Evolutionary conservation across 2,888 invertebrate species (phyloP), one percentile per base, ranked within the genome.

Genomic region (Apotomis turbidana): DNA sequence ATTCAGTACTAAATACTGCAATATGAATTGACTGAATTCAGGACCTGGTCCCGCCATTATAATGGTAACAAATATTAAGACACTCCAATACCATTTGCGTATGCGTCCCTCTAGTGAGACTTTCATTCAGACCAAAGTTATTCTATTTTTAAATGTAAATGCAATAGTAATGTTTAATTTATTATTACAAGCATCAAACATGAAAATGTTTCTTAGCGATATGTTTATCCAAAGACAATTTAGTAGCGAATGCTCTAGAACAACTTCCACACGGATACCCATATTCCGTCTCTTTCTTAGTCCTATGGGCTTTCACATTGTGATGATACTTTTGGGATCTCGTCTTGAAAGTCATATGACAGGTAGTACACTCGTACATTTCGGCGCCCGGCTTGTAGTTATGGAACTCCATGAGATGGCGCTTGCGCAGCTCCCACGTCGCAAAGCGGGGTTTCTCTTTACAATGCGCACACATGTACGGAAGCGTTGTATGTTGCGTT

Each of bases 131-230:
- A 27, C 27, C 27, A 44, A 44, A 6, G 44, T 3, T 44, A 44
- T 44, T 8, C 44, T 44, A 44, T 6, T 8, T 44, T 44, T 8
- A 44, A 44, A 44, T 44, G 27, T 27, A 27, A 27, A 27, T 27
- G 27, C 27, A 27, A 27, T 27, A 27, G 27, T 27, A 27, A 27
- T 27, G 27, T 44, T 5, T 8, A 44, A 8, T 44, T 38, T 2
- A 8, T 6, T n/a, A 69, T 55, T 73, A 12, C 5, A 44, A 67
- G 13, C 57, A 80, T 82, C 80, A 90, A 61, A 87, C 85, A 76
- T 91, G 92, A 70, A 93, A 93, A 85, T 95, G 94, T 74, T 94
- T 94, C 76, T 92, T 91, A 5, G 93, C 90, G 77, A 94, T 90
- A 79, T 95, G 95, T 71, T 94, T 93, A 73, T 94, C 94, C 38